A percentile compares a stretch with the other conserved stretches of the same genome.
phyloP scores from a whole-genome alignment of 2,888 invertebrate species.

The Agrochola macilenta region DNA sequence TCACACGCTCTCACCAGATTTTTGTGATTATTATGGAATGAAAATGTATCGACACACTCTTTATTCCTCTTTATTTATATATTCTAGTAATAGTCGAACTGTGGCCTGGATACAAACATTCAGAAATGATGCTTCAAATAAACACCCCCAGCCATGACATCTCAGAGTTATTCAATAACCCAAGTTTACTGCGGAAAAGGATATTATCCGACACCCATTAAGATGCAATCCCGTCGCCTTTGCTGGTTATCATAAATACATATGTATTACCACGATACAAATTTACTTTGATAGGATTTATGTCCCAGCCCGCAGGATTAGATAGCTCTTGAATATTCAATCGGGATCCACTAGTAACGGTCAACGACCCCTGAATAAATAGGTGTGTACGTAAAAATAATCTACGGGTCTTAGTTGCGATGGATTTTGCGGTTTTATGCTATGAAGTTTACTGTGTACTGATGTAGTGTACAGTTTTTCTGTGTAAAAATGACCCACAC shows the following conservation, averaged over 20 bases:
- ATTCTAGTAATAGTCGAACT: not conserved
- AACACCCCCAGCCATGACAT: not conserved
- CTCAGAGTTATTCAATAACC: conserved; percentile 37
- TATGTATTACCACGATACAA: conserved; percentile 62
- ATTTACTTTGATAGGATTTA: conserved; percentile 60
- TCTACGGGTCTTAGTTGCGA: not conserved
- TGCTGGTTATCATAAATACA: conserved; percentile 64
- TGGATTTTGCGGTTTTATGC: conserved; percentile 2
- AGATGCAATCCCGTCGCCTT: conserved; percentile 46
- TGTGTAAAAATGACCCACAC: not conserved
- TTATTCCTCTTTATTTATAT: too few relatives aligned
- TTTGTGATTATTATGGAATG: not conserved
- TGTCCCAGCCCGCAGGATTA: conserved; percentile 48
- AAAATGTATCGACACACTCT: not conserved
- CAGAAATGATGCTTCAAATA: not conserved
- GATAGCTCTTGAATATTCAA: conserved; percentile 65
- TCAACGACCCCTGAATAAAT: conserved; percentile 58
- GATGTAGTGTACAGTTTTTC: not conserved
- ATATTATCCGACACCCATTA: conserved; percentile 50
- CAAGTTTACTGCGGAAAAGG: conserved; percentile 28
- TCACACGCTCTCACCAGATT: not conserved
- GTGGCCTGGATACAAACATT: not conserved
- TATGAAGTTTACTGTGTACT: not conserved
- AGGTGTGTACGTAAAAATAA: conserved; percentile 50
- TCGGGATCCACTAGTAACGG: conserved; percentile 43